Evolutionary conservation across 2,797 vertebrate species (phyloP), one percentile per base, ranked within the genome.

Genomic region (Galagoides demidoff): DNA sequence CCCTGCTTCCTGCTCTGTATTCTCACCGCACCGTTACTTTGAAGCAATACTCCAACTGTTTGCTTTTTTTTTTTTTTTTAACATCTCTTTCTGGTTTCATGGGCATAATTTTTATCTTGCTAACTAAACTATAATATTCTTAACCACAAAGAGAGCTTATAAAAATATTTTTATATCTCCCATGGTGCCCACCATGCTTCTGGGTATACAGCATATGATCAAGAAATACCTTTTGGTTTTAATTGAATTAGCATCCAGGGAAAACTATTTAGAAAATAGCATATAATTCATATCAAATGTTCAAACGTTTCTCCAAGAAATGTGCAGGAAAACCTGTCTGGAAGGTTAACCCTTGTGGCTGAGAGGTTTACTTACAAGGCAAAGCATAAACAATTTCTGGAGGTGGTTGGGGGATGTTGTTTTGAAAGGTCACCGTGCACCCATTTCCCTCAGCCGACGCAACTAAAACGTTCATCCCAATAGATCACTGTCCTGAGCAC

Each of bases 251-350:
- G 94, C 89, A 96, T 96, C 79, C 76, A 96, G 96, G 93, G 92
- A 96, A 95, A 97, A 97, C 79, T 95, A 89, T 95, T 94, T 97
- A 94, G 96, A 97, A 96, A 96, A 97, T 87, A 97, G 92, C 91
- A 68, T 95, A 81, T 97, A 95, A 97, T 97, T 96, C 92, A 85
- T 81, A 97, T 97, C 97, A 96, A 97, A 97, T 97, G 96, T 97
- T 92, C 95, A 49, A 84, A 89, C 77, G 76, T 79, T 91, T 97
- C 71, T 95, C 70, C 81, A 3, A 37, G 82, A 96, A 85, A 95
- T 96, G 96, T 92, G 89, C 92, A 74, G 79, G 78, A 64, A 96
- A 96, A 87, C 22, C 43, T 79, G 49, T 79, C 79, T 85, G 66
- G 23, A 86, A 96, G 31, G 66, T 91, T 90, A 96, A 96, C 83